A percentile compares a stretch with the other conserved stretches of the same genome.
Evolutionary conservation across 1,140 invertebrate species (phyloP).

Genomic region (Danaus plexippus): DNA sequence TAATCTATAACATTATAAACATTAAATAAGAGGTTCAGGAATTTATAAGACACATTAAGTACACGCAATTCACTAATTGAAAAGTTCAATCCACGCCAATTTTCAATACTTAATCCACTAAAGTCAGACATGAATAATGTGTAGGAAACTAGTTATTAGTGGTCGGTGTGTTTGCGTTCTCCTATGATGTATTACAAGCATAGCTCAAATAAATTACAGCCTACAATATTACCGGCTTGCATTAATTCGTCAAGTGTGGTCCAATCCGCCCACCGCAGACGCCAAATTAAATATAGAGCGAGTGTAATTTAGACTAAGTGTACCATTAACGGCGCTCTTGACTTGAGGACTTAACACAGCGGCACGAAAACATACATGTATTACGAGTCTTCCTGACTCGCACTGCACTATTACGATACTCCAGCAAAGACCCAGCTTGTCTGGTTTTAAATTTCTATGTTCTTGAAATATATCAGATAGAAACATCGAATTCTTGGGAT

Average conservation of each 20-base stretch:
- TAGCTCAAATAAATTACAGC: slow-evolving; percentile 11
- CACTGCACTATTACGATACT: too few relatives aligned
- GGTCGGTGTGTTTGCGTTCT: slow-evolving; percentile 14
- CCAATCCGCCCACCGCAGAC: slow-evolving; percentile 21
- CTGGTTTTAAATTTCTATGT: too few relatives aligned
- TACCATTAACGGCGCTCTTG: slow-evolving; percentile 1
- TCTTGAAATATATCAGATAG: too few relatives aligned
- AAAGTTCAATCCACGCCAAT: neutral
- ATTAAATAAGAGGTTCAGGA: too few relatives aligned
- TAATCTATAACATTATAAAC: too few relatives aligned
- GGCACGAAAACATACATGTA: too few relatives aligned
- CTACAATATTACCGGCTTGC: slow-evolving; percentile 18
- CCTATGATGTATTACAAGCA: slow-evolving; percentile 8
- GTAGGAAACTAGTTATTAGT: slow-evolving; percentile 12
- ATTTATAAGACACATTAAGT: too few relatives aligned
- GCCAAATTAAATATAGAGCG: slow-evolving; percentile 25
- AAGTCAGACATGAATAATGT: slow-evolving; percentile 9
- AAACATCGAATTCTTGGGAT: too few relatives aligned
- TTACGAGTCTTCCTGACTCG: too few relatives aligned
- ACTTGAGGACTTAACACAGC: too few relatives aligned
- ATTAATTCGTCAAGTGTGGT: slow-evolving; percentile 32
- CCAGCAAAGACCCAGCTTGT: too few relatives aligned
- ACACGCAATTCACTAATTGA: too few relatives aligned
- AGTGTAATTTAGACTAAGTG: slow-evolving; percentile 21
- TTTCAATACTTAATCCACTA: slow-evolving; percentile 8